These are phyloP conservation scores for Argyresthia albistria DNA, from an alignment of 2,888 invertebrate genomes.

Conservation along the genomic window DNA sequence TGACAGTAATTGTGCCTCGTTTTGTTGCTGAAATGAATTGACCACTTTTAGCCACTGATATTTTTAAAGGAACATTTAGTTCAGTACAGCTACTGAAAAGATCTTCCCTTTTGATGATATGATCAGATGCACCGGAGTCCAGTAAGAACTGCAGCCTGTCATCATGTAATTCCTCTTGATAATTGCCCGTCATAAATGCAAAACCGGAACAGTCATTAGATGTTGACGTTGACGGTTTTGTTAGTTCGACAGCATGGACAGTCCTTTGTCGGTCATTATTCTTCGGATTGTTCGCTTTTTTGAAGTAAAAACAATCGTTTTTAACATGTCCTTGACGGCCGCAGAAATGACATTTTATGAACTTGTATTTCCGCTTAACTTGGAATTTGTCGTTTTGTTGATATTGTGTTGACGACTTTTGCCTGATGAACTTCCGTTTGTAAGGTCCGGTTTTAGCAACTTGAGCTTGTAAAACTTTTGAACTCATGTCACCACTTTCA, in stretches of 20 bases:
- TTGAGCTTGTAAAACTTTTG: constrained; percentile 20
- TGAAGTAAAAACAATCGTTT: constrained; percentile 15
- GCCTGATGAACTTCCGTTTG: not conserved
- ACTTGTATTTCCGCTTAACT: too few relatives aligned
- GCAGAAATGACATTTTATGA: constrained; percentile 22
- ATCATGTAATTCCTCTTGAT: not conserved
- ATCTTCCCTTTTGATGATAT: constrained; percentile 16
- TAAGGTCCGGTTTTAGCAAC: not conserved
- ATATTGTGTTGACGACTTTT: not conserved
- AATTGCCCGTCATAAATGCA: constrained; percentile 14
- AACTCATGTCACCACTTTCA: constrained; percentile 17
- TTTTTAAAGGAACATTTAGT: constrained; percentile 19
- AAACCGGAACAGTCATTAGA: not conserved
- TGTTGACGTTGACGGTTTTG: too few relatives aligned
- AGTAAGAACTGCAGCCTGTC: constrained; percentile 9
- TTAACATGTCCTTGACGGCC: constrained; percentile 22
- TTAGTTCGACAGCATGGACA: not conserved
- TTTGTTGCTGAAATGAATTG: constrained; percentile 22
- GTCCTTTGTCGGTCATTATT: not conserved
- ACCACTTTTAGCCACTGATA: constrained; percentile 23
- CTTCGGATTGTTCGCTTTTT: constrained; percentile 6
- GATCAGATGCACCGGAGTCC: constrained; percentile 9
- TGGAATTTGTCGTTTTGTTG: not conserved
- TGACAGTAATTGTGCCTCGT: constrained; percentile 20
- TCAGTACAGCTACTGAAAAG: constrained; percentile 11